Conservation (phyloP, 2,888 invertebrate species). For the Lomographa bimaculata region DNA sequence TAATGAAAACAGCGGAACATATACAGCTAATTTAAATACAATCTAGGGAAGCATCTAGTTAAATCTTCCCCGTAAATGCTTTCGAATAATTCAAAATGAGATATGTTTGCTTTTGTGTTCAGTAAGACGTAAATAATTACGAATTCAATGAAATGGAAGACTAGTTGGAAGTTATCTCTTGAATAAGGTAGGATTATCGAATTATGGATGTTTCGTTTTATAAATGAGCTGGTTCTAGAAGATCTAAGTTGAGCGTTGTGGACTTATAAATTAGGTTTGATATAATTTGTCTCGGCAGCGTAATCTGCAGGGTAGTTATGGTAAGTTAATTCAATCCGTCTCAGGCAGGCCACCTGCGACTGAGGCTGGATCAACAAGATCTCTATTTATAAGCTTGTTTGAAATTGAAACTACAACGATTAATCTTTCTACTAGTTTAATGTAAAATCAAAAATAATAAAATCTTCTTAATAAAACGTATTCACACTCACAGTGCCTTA, state of each 20-base stretch:
- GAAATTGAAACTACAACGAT: no score
- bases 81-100: conserved; percentile 20
- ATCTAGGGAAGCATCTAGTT: conserved; percentile 26
- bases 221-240: no score
- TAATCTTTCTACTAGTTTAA: no score
- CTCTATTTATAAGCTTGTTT: conserved; percentile 5
- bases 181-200: no score
- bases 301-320: conserved; percentile 41
- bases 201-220: no score
- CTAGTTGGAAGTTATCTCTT: no score
- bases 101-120: conserved; percentile 17
- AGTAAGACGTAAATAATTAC: conserved; percentile 9
- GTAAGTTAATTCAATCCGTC: conserved; percentile 44
- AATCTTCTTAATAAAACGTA: no score
- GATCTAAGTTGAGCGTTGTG: background rate
- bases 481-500: no score
- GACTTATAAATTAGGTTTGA: no score
- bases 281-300: no score
- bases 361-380: conserved; percentile 29
- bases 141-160: conserved; percentile 1
- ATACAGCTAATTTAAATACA: conserved; percentile 30
- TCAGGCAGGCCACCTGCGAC: conserved; percentile 42
- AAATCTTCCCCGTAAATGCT: conserved; percentile 25
- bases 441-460: no score
- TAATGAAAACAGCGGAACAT: conserved; percentile 17